These are phyloP conservation scores for Polyploca ridens DNA, from an alignment of 2,888 invertebrate genomes.

Conservation along the genomic window DNA sequence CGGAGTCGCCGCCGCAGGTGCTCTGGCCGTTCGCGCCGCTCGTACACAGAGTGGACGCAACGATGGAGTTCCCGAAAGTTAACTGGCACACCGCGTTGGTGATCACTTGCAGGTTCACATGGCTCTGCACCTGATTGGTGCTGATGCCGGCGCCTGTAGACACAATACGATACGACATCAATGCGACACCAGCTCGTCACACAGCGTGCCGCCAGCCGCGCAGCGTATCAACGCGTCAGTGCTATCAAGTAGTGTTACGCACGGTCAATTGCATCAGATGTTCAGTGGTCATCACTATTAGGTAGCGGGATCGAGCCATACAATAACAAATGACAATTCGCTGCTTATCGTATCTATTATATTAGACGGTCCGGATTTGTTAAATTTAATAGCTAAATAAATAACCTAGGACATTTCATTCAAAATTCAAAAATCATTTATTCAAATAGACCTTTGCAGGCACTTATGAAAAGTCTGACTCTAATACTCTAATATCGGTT, in stretches of 20 bases:
- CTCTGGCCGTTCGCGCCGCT: slow-evolving; percentile 51
- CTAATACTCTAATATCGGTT: no score
- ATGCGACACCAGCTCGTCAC: no score
- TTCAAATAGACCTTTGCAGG: no score
- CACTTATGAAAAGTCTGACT: no score
- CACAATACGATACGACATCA: no score
- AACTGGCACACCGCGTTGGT: slow-evolving; percentile 56
- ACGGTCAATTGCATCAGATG: not conserved
- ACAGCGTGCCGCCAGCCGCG: not conserved
- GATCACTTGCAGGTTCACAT: slow-evolving; percentile 69
- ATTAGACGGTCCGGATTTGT: no score
- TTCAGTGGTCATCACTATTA: slow-evolving; percentile 11
- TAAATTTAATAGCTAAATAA: no score
- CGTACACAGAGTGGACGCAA: slow-evolving; percentile 57
- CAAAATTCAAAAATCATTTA: no score
- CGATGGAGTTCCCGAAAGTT: slow-evolving; percentile 44
- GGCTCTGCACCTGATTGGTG: slow-evolving; percentile 59
- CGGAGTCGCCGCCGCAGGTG: slow-evolving; percentile 70
- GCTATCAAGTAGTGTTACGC: not conserved
- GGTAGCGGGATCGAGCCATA: not conserved
- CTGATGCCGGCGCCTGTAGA: slow-evolving; percentile 45
- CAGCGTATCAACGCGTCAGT: not conserved
- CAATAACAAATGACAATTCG: no score
- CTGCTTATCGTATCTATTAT: no score
- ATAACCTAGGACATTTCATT: no score